Percentiles rank a stretch among this genome's conserved stretches.
Conservation (phyloP, 2,888 invertebrate species). For the Drosophila mercatorum region DNA sequence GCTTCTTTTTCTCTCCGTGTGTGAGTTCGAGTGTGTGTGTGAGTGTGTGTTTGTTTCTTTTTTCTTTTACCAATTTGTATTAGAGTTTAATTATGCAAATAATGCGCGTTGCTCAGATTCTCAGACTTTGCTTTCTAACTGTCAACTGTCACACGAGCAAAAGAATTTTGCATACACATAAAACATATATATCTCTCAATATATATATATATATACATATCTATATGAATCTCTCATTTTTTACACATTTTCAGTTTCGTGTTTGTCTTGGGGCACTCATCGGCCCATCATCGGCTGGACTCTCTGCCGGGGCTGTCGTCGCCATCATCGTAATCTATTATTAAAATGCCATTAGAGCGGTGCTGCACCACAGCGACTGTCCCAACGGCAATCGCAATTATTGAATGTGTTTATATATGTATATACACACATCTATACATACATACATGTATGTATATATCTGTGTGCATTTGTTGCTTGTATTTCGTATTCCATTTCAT, state of each 20-base stretch:
- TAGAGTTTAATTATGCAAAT: conserved; percentile 74
- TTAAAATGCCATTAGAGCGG: conserved; percentile 75
- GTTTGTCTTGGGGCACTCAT: conserved; percentile 64
- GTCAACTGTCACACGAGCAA: conserved; percentile 65
- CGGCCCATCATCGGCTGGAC: conserved; percentile 44
- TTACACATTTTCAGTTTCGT: conserved; percentile 26
- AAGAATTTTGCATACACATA: conserved; percentile 13
- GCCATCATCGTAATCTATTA: conserved; percentile 72
- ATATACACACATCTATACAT: conserved; percentile 21
- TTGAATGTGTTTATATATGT: conserved; percentile 49
- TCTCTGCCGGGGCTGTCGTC: conserved; percentile 46
- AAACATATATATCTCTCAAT: not conserved
- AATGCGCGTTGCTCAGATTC: conserved; percentile 54
- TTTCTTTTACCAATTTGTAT: conserved; percentile 62
- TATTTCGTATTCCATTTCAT: conserved; percentile 22
- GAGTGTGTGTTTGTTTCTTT: not conserved
- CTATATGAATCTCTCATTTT: conserved; percentile 1
- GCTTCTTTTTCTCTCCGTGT: not conserved
- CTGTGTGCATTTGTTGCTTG: conserved; percentile 6
- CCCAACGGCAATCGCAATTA: conserved; percentile 78
- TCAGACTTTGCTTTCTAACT: conserved; percentile 64
- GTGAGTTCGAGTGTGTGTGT: not conserved
- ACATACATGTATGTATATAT: not conserved
- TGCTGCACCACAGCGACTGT: conserved; percentile 52
- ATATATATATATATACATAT: not conserved